Conservation (phyloP, 2,113 vertebrate species). For the Hemiprocne comata region DNA sequence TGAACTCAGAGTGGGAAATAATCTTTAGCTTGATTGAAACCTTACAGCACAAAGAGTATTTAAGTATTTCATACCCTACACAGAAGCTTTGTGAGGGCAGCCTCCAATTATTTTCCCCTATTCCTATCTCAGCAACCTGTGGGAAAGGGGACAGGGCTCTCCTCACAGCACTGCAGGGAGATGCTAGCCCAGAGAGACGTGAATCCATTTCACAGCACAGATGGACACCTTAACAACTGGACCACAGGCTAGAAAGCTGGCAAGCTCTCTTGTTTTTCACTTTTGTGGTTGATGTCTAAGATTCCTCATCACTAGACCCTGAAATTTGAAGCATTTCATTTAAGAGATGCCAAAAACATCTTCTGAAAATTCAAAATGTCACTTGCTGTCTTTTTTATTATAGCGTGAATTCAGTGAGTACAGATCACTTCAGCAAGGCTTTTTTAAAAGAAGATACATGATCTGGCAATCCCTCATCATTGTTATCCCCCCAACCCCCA, state of each 20-base stretch:
- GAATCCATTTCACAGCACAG: neutral
- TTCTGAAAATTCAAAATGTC: neutral
- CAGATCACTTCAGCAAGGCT: neutral
- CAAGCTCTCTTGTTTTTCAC: neutral
- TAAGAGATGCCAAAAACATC: neutral
- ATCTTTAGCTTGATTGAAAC: neutral
- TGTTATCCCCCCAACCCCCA: fast-evolving
- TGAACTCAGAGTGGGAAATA: neutral
- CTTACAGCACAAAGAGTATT: neutral
- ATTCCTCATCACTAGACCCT: neutral
- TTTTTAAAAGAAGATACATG: neutral
- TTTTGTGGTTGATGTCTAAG: neutral
- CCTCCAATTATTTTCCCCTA: neutral
- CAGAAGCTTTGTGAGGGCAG: neutral
- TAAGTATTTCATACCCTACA: neutral
- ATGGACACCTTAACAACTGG: neutral
- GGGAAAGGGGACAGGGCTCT: neutral
- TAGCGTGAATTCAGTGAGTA: neutral
- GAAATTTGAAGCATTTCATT: neutral
- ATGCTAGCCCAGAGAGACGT: neutral
- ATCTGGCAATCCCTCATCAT: neutral
- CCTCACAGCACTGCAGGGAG: neutral
- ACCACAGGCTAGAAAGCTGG: neutral
- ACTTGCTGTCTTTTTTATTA: neutral
- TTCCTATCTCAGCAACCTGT: neutral